Percentiles rank a stretch among this genome's conserved stretches.
Conservation (phyloP, 2,113 vertebrate genomes). For the Oreocharis arfaki region DNA sequence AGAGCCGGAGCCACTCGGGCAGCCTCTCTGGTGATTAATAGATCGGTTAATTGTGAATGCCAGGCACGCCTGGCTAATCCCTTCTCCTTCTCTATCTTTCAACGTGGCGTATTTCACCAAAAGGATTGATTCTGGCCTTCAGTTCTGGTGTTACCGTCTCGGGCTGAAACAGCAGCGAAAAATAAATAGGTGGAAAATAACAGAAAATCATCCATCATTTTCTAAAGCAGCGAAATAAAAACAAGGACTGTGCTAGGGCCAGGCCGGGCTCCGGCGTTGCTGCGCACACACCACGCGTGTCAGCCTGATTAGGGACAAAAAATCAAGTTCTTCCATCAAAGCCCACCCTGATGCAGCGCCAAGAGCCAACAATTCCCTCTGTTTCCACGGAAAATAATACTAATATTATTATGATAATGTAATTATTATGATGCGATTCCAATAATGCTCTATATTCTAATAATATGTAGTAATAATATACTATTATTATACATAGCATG, state of each 20-base stretch:
- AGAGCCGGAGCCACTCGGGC: not conserved
- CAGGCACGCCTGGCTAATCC: not conserved
- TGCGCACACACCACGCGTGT: not conserved
- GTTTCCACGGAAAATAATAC: not conserved
- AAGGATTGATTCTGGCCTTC: not conserved
- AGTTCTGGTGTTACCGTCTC: not conserved
- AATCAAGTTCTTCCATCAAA: not conserved
- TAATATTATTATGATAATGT: not conserved
- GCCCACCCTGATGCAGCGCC: not conserved
- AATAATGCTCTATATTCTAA: not conserved
- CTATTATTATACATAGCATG: not conserved
- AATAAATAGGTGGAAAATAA: conserved; percentile 8
- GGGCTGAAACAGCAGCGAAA: not conserved
- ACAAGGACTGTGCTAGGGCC: not conserved
- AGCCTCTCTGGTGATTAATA: not conserved
- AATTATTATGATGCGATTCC: not conserved
- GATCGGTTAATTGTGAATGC: not conserved
- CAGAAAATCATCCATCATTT: not conserved
- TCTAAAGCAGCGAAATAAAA: not conserved
- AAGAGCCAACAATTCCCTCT: not conserved
- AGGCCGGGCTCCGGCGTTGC: not conserved
- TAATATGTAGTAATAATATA: not conserved
- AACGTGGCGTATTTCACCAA: not conserved
- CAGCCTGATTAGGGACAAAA: not conserved
- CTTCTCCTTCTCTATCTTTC: not conserved